A percentile compares a stretch with the other conserved stretches of the same genome.
Conservation (phyloP, 2,888 invertebrate species). For the Sarcophaga carnaria region DNA sequence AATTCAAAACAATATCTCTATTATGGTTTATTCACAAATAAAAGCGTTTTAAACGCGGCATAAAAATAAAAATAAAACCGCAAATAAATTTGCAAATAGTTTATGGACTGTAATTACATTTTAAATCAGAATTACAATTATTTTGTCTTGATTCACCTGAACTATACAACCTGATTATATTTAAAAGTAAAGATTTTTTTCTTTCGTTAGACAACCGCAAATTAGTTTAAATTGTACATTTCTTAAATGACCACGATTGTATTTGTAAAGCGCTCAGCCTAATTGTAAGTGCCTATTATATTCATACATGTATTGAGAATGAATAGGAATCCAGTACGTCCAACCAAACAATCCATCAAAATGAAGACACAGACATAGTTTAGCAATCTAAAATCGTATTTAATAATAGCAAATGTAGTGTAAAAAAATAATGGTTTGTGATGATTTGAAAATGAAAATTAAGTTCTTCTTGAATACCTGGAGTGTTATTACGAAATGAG, state of each 20-base stretch:
- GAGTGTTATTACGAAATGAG: too few species aligned
- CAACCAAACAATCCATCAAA: not conserved
- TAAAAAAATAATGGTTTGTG: too few species aligned
- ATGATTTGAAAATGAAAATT: too few species aligned
- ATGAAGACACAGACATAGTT: not conserved
- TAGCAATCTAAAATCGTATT: too few species aligned
- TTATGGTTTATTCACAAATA: not conserved
- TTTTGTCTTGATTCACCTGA: constrained; percentile 29
- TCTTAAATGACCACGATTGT: constrained; percentile 51
- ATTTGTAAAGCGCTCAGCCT: not conserved
- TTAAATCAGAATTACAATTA: not conserved
- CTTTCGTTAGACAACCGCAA: constrained; percentile 38
- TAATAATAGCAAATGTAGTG: too few species aligned
- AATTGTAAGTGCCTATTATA: not conserved
- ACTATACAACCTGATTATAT: constrained; percentile 32
- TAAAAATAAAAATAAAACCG: not conserved
- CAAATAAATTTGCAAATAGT: constrained; percentile 15
- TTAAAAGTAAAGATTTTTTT: not conserved
- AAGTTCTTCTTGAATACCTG: too few species aligned
- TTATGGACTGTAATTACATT: constrained; percentile 1
- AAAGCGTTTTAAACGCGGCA: not conserved
- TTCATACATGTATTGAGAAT: not conserved
- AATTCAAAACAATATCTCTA: too few species aligned
- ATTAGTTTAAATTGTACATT: constrained; percentile 49
- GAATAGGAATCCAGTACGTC: not conserved